Evolutionary conservation across 1,140 invertebrate genomes (phyloP), one percentile per base, ranked within the genome.

Genomic region (Drosophila orena): DNA sequence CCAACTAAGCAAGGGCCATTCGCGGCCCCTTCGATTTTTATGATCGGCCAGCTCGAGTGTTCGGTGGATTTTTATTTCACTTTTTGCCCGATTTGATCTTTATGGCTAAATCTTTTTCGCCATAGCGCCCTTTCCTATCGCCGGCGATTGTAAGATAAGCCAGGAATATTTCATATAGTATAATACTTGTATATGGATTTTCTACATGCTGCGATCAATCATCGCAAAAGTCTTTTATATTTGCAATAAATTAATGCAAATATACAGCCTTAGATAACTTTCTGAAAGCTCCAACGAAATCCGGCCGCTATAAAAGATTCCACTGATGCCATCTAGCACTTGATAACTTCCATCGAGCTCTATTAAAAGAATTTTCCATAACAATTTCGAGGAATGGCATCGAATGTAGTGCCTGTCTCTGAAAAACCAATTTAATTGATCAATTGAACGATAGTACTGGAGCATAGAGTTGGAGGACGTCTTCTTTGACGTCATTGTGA

Each of bases 171-270:
- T 34, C 11, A 50, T 50, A 50, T 34, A 17, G 17, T 17, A 1
- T 17, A 17, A 17, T 50, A n/a, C n/a, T n/a, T n/a, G n/a, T n/a
- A 34, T 50, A 50, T 27, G 56, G 15, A 50, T 70, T 66, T 77
- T 69, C 22, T 40, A 49, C 15, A 42, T 43, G 52, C 50, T 56
- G 42, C 81, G 57, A 88, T 86, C 79, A 65, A 79, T 86, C 83
- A 88, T 86, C 43, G 61, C 30, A 65, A 69, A 72, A 61, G 65
- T 52, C 70, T 53, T 88, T 86, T 88, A 86, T 86, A 65, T 69
- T 60, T 59, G 83, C 50, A 50, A 88, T 86, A 88, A 88, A 88
- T 88, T 77, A 83, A 72, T 69, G 70, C 43, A 74, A 88, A 86
- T 88, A 70, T 86, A 86, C 60, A 72, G 53, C 74, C 43, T 53